Conservation (phyloP, 2,113 vertebrate genomes). For the Trochalopteron elliotii region DNA sequence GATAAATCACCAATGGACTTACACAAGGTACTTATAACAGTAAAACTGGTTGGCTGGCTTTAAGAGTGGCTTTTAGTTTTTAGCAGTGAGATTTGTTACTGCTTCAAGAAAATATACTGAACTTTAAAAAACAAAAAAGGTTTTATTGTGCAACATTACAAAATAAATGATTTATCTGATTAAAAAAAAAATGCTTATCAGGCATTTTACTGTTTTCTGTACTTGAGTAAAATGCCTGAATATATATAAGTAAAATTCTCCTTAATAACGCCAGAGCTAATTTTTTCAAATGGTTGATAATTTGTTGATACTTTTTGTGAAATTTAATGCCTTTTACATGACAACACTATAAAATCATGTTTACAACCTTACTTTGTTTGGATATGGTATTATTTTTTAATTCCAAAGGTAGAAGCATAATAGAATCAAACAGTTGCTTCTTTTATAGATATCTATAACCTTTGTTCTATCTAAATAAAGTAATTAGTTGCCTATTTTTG, state of each 20-base stretch:
- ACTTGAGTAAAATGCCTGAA: not conserved
- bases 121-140: not conserved
- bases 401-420: not conserved
- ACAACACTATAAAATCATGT: not conserved
- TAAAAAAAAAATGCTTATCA: not conserved
- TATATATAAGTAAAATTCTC: not conserved
- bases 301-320: not conserved
- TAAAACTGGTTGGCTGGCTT: not conserved
- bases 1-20: not conserved
- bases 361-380: not conserved
- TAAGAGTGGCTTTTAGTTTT: not conserved
- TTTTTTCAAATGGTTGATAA: not conserved
- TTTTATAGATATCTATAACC: not conserved
- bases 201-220: not conserved
- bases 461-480: not conserved
- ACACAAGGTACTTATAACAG: not conserved
- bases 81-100: not conserved
- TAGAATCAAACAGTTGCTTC: not conserved
- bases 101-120: not conserved
- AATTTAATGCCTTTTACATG: not conserved
- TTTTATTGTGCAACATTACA: not conserved
- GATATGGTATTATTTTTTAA: not conserved
- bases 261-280: not conserved
- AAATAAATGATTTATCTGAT: not conserved
- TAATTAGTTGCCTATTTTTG: not conserved